Percentiles rank a stretch among this genome's conserved stretches.
Conservation (phyloP, 2,888 invertebrate species). For the Aspidiotus destructor region DNA sequence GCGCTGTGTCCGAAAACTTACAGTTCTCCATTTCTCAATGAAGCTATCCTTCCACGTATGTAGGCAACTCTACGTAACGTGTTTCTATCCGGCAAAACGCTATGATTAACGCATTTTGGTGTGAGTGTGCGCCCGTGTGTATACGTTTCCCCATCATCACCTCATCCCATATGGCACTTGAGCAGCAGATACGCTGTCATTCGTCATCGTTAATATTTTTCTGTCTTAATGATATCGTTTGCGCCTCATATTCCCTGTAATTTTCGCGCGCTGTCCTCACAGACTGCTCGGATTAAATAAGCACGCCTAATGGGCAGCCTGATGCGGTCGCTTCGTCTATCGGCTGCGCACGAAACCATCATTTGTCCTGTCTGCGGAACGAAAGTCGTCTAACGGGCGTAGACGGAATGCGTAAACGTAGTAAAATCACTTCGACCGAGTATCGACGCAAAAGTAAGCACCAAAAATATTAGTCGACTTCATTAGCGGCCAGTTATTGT, state of each 20-base stretch:
- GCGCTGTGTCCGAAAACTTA: no score
- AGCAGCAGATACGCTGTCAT: conserved; percentile 15
- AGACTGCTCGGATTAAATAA: conserved; percentile 28
- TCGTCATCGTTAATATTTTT: conserved; percentile 28
- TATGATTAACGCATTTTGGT: conserved; percentile 29
- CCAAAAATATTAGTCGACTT: no score
- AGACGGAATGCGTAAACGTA: no score
- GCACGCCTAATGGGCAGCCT: conserved; percentile 29
- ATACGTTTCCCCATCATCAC: no score
- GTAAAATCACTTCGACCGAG: no score
- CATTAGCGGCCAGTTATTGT: background rate
- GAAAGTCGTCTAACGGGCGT: no score
- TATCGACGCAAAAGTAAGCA: no score
- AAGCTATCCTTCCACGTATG: no score
- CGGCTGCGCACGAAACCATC: background rate
- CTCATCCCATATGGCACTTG: conserved; percentile 25
- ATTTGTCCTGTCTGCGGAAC: background rate
- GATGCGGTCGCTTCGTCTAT: background rate
- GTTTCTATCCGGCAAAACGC: conserved; percentile 2
- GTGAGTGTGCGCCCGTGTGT: background rate
- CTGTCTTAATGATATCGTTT: conserved; percentile 28
- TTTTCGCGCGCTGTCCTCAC: conserved; percentile 11
- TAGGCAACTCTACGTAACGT: no score
- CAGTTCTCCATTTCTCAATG: no score
- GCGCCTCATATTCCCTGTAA: conserved; percentile 26